These are phyloP conservation scores for Drosophila sordidula DNA, from an alignment of 2,888 invertebrate species.

Conservation along the genomic window DNA sequence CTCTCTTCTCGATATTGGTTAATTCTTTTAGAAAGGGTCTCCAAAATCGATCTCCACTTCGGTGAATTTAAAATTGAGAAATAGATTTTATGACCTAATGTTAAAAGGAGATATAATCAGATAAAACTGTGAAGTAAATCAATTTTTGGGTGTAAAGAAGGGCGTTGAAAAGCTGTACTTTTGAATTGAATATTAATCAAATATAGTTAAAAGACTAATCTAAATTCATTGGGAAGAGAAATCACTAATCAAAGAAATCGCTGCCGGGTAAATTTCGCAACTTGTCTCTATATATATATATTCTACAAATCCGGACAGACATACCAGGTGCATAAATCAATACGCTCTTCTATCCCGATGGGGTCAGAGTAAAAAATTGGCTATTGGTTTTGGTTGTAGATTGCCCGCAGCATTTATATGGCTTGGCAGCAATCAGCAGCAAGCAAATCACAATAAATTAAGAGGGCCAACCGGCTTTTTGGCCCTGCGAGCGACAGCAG, in stretches of 20 bases:
- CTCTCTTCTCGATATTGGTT: neutral
- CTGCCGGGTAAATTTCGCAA: too few species aligned
- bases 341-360: neutral
- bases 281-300: too few species aligned
- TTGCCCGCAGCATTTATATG: constrained; percentile 26
- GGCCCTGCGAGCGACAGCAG: constrained; percentile 9
- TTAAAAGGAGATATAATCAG: too few species aligned
- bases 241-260: too few species aligned
- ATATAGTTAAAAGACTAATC: too few species aligned
- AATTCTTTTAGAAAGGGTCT: neutral
- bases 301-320: too few species aligned
- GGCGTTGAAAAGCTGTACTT: too few species aligned
- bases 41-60: too few species aligned
- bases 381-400: constrained; percentile 15
- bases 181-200: too few species aligned
- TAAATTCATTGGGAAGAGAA: too few species aligned
- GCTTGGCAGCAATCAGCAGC: constrained; percentile 36
- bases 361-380: constrained; percentile 1
- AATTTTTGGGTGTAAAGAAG: neutral
- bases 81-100: too few species aligned
- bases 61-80: too few species aligned
- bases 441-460: constrained; percentile 67
- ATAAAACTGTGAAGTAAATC: neutral
- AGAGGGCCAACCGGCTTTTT: constrained; percentile 29
- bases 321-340: neutral